phyloP scores from a whole-genome alignment of 2,113 vertebrate genomes.

The Lepisosteus oculatus region DNA sequence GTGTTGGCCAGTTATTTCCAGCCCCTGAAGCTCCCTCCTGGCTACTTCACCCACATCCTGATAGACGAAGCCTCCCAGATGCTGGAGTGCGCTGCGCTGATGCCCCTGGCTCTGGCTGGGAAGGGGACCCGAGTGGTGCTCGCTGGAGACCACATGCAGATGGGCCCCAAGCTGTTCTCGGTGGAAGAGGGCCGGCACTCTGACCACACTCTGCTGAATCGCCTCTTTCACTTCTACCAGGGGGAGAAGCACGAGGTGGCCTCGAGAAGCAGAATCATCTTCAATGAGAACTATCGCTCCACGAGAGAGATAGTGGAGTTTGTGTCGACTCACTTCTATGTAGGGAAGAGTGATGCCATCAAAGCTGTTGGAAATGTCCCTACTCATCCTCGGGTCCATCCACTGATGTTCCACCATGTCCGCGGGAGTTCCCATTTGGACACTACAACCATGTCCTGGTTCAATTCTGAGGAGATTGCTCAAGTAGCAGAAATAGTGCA shows the following conservation, averaged over 20 bases:
- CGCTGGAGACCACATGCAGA: conserved; percentile 71
- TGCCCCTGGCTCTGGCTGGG: conserved; percentile 64
- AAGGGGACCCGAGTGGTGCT: conserved; percentile 61
- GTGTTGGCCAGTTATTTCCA: conserved; percentile 60
- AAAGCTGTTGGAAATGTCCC: conserved; percentile 66
- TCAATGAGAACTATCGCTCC: conserved; percentile 85
- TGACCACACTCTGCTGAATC: conserved; percentile 72
- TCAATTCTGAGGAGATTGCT: conserved; percentile 64
- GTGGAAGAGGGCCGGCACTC: conserved; percentile 59
- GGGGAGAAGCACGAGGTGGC: conserved; percentile 59
- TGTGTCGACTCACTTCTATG: conserved; percentile 78
- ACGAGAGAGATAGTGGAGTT: conserved; percentile 78
- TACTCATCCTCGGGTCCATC: conserved; percentile 57
- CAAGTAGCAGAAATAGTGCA: conserved; percentile 69
- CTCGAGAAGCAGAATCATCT: conserved; percentile 70
- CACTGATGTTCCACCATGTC: conserved; percentile 77
- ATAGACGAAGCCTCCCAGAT: conserved; percentile 92
- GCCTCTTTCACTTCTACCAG: conserved; percentile 82
- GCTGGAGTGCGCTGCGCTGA: conserved; percentile 75
- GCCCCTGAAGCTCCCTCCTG: conserved; percentile 55
- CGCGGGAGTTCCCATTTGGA: conserved; percentile 65
- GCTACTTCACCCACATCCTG: conserved; percentile 87
- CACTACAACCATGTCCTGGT: conserved; percentile 67
- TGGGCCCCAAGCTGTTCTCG: conserved; percentile 79
- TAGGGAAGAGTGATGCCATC: conserved; percentile 68